Evolutionary conservation across 2,113 vertebrate species (phyloP), one percentile per base, ranked within the genome.

Genomic region (Gasterosteus aculeatus): DNA sequence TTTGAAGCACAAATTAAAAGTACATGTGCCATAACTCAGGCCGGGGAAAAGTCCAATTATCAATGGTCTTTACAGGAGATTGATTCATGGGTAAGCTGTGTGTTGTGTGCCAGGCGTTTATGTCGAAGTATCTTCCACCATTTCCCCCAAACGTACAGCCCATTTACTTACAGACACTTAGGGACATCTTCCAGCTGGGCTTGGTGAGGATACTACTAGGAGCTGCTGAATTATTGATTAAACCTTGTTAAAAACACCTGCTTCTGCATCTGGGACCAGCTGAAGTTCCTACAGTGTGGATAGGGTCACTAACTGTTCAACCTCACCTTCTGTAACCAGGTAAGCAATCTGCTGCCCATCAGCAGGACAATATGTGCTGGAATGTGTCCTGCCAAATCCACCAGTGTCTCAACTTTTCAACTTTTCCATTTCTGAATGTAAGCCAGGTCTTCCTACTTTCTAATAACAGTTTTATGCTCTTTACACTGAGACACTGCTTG

Each of bases 221-320:
- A 84, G 16, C 57, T 60, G 58, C 76, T 92, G 90, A 88, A 93
- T 92, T 93, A 92, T 92, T 92, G 82, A 93, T 89, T 57, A 87
- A 90, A 57, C 35, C 62, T 64, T 46, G 75, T 66, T 80, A 56
- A 74, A 89, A 87, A 85, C 91, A 91, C 79, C 90, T 93, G 92
- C 75, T 80, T 84, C 72, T 67, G 68, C 89, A 90, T 85, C 86
- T 92, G 89, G 85, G 72, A 73, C 64, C 54, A 41, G 57, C 75
- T 78, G 49, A 83, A 81, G 82, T 75, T 83, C 73, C 39, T 44
- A 7, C 41, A 57, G 80, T 71, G 58, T 72, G 69, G 85, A 60
- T 64, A 18, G 71, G 72, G 84, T 77, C 72, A 8, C 57, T 38
- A 57, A 76, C n/a, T 62, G 61, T 75, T 71, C 69, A 78, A 78